Evolutionary conservation across 2,888 invertebrate species (phyloP), one percentile per base, ranked within the genome.

Genomic region (Julus scandinavius): DNA sequence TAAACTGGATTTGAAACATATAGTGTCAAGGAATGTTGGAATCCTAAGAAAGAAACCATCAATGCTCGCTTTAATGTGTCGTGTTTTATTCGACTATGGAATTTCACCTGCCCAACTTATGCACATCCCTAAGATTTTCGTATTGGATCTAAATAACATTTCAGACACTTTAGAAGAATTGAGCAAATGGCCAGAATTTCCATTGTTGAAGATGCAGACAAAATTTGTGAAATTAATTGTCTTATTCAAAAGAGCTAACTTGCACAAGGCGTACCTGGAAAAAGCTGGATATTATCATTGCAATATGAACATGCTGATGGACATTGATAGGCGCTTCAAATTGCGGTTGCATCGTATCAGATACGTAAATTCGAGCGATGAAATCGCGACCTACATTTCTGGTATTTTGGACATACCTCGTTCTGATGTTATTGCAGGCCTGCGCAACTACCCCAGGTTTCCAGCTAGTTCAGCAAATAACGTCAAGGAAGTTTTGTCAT

Each of bases 381-480:
- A 94, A 90, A 91, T 93, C 1, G 89, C 93, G 0, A 90, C 92
- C 6, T 94, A 92, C 90, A 90, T 94, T 15, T 90, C 92, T 13
- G 91, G 92, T n/a, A 89, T 92, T 17, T 91, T 94, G 1, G 88
- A 91, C 87, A 89, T 91, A 85, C 87, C 91, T 87, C 90, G 91
- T 89, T 89, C 90, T 72, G 89, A 91, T 83, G 90, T 94, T 15
- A 91, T 92, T 9, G 90, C 90, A 58, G 89, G 91, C 89, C 91
- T 96, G 29, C 92, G 92, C 29, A 93, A 93, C 7, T 96, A 96
- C 92, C 95, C 95, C 4, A 95, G 94, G 91, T 95, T 95, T 94
- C 93, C 94, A 15, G 94, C 95, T 90, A 93, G 95, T 29, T 94
- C 95, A 0, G 91, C 95, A 1, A 90, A 93, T 11, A 93, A 94